Percentiles rank a stretch among this genome's conserved stretches.
phyloP scores from a whole-genome alignment of 1,140 invertebrate species.

The Megathymus violae region DNA sequence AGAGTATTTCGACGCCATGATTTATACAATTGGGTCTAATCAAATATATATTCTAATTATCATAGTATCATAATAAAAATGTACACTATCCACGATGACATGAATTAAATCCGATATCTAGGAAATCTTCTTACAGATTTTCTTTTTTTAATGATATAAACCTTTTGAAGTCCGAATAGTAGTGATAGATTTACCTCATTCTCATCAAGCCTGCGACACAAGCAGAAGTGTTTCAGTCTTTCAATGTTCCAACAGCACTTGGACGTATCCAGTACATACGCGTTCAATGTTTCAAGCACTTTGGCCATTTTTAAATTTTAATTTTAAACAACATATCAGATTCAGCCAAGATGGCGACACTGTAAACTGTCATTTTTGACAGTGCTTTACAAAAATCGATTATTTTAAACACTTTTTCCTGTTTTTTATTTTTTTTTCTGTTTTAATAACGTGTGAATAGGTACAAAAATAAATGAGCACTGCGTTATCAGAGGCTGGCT shows the following conservation, averaged over 20 bases:
- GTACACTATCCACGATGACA: too few species aligned
- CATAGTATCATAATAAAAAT: too few species aligned
- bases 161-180: too few species aligned
- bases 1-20: too few species aligned
- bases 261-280: conserved; percentile 64
- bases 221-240: conserved; percentile 72
- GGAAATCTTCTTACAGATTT: too few species aligned
- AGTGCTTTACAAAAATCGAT: conserved; percentile 23
- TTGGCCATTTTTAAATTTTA: conserved; percentile 59
- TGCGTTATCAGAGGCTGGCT: conserved; percentile 72
- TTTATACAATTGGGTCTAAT: too few species aligned
- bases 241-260: conserved; percentile 71
- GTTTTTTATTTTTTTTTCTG: conserved; percentile 35
- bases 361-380: conserved; percentile 38
- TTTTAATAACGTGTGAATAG: conserved; percentile 47
- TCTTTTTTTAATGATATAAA: too few species aligned
- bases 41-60: too few species aligned
- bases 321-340: conserved; percentile 17
- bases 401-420: conserved; percentile 11
- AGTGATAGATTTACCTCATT: conserved; percentile 57
- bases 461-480: conserved; percentile 56
- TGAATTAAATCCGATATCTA: too few species aligned
- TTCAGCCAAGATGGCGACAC: background rate
- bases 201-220: conserved; percentile 66
- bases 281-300: conserved; percentile 70